Conservation (phyloP, 2,888 invertebrate species). For the Xanthia icteritia region DNA sequence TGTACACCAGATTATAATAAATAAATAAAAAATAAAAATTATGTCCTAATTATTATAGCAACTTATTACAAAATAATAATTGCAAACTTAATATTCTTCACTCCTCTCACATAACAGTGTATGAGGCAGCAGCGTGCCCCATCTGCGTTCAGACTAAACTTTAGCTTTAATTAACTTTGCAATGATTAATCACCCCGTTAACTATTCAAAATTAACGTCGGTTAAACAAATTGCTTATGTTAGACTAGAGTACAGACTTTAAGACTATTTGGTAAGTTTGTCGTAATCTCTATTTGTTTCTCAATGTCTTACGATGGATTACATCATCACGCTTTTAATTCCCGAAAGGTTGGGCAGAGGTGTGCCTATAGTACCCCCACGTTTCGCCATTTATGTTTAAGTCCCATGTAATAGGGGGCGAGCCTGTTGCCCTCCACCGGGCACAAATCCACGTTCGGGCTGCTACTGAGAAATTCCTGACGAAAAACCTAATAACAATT, state of each 20-base stretch:
- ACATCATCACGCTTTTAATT: neutral
- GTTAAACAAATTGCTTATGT: slow-evolving; percentile 67
- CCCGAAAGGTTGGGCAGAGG: too few species aligned
- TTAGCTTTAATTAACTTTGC: slow-evolving; percentile 73
- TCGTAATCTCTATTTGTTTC: slow-evolving; percentile 49
- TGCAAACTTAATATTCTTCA: slow-evolving; percentile 26
- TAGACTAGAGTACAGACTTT: slow-evolving; percentile 33
- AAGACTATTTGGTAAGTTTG: slow-evolving; percentile 51
- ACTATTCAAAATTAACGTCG: slow-evolving; percentile 68
- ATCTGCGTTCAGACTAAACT: slow-evolving; percentile 67
- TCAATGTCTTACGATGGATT: slow-evolving; percentile 43
- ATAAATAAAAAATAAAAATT: too few species aligned
- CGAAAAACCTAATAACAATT: too few species aligned
- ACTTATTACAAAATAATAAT: too few species aligned
- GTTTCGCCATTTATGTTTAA: too few species aligned
- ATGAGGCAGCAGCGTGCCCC: slow-evolving; percentile 40
- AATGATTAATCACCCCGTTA: slow-evolving; percentile 73
- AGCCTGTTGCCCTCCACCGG: too few species aligned
- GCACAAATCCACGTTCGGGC: too few species aligned
- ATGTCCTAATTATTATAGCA: too few species aligned
- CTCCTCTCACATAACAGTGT: slow-evolving; percentile 11
- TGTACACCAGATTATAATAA: too few species aligned
- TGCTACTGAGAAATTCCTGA: too few species aligned
- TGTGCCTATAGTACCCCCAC: too few species aligned
- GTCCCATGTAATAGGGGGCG: too few species aligned